These are phyloP conservation scores for Empidonax alnorum DNA, from an alignment of 2,113 vertebrate species.

Conservation along the genomic window DNA sequence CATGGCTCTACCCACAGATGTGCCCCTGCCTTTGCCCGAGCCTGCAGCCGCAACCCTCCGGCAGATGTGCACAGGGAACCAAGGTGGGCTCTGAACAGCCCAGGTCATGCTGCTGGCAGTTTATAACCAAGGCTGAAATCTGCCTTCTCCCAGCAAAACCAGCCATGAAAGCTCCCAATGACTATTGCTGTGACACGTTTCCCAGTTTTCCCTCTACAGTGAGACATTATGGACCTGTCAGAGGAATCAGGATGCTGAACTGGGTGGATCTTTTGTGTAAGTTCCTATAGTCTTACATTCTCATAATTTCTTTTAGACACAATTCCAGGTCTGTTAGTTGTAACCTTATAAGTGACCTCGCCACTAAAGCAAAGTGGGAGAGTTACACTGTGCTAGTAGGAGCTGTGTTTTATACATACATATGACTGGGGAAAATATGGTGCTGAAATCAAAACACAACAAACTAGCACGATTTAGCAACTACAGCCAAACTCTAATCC, in stretches of 20 bases:
- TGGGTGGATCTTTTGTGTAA: background rate
- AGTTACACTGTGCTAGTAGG: background rate
- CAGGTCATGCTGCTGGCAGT: background rate
- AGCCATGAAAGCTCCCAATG: background rate
- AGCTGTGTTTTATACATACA: background rate
- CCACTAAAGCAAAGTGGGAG: background rate
- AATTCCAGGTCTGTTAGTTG: background rate
- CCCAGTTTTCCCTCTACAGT: background rate
- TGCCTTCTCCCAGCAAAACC: background rate
- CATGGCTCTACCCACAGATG: accelerated
- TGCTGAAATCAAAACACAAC: background rate
- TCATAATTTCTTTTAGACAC: background rate
- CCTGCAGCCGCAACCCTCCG: accelerated
- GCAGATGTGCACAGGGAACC: accelerated
- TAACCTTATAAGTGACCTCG: background rate
- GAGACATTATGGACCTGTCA: background rate
- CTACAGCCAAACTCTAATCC: background rate
- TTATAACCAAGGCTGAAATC: background rate
- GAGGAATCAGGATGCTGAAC: background rate
- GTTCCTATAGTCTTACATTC: background rate
- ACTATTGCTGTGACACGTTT: background rate
- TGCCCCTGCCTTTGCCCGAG: background rate
- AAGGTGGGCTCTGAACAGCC: background rate
- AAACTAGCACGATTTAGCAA: background rate
- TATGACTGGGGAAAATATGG: background rate